Evolutionary conservation across 35 echinoderm and acorn worm species (phyloP).

Genomic region (Ophioderma brevispina): DNA sequence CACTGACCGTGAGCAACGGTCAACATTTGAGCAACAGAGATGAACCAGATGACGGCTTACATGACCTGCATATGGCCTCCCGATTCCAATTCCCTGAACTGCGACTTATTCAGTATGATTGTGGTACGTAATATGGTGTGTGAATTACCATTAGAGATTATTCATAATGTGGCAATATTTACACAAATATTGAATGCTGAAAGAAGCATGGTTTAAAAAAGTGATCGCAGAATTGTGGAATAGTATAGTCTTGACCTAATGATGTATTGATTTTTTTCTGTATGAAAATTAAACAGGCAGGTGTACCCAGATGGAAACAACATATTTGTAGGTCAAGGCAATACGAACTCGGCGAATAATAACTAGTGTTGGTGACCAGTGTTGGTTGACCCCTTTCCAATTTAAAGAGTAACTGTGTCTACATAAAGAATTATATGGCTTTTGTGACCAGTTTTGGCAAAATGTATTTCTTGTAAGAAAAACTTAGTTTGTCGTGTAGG

Average conservation of each 20-base stretch:
- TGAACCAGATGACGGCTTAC: constrained; percentile 36
- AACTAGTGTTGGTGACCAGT: too few relatives aligned
- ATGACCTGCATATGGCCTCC: constrained; percentile 54
- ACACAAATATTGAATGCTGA: not conserved
- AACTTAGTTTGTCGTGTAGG: too few relatives aligned
- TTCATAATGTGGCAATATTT: not conserved
- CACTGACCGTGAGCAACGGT: constrained; percentile 24
- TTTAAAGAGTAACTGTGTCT: too few relatives aligned
- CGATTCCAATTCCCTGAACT: constrained; percentile 86
- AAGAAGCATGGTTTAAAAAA: not conserved
- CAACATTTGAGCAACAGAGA: constrained; percentile 32
- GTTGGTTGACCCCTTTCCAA: too few relatives aligned
- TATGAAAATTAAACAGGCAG: too few relatives aligned
- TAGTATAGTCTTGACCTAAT: not conserved
- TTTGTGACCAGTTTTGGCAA: too few relatives aligned
- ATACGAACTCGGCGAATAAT: too few relatives aligned
- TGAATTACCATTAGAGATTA: not conserved
- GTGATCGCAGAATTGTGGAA: not conserved
- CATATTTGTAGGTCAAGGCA: too few relatives aligned
- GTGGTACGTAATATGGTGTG: constrained; percentile 69
- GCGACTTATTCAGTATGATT: constrained; percentile 97
- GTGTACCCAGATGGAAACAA: too few relatives aligned
- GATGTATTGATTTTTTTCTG: too few relatives aligned
- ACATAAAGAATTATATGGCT: too few relatives aligned
- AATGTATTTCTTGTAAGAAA: too few relatives aligned